Evolutionary conservation across 2,888 invertebrate species (phyloP), one percentile per base, ranked within the genome.

Genomic region (Cyclophora albipunctata): DNA sequence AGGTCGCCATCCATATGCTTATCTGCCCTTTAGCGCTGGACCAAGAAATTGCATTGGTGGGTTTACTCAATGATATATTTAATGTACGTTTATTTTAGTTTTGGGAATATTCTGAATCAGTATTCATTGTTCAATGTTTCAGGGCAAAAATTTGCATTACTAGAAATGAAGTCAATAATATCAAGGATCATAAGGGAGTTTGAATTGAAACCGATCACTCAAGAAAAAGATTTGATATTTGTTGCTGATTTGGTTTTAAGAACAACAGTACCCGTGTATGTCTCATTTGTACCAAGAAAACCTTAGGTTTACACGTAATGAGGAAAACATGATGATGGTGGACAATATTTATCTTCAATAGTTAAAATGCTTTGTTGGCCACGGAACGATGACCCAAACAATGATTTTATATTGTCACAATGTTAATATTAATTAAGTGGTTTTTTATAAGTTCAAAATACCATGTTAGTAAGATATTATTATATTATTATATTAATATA

Each of bases 21-120:
- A 90, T 65, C 86, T 93, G 50, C 93, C 93, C 0, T 93, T 93
- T 56, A 93, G 93, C 66, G 93, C 92, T 0, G 93, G 93, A 3
- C 90, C 91, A 0, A 85, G 93, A 34, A 93, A 93, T 71, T 93
- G 93, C 61, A 92, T 93, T 58, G 93, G 92, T 92, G 78, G 5
- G 37, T 37, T 20, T 20, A 20, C 20, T 20, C 20, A 20, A 20
- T 20, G 20, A 20, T 20, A 20, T 20, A 20, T 20, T 42, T 42
- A 1, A n/a, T 1, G 7, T 7, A 7, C 5, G 40, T 40, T 6
- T 40, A 40, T 40, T n/a, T 40, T 4, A 20, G 20, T 20, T 20
- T 20, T 20, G 20, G 20, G 20, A 20, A 20, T 20, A 20, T 20
- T 20, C 20, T 20, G 20, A 20, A 20, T 20, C 20, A 20, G 2